A percentile compares a stretch with the other conserved stretches of the same genome.
Evolutionary conservation across 2,888 invertebrate genomes (phyloP).

Genomic region (Scaptomyza cyrtandrae): DNA sequence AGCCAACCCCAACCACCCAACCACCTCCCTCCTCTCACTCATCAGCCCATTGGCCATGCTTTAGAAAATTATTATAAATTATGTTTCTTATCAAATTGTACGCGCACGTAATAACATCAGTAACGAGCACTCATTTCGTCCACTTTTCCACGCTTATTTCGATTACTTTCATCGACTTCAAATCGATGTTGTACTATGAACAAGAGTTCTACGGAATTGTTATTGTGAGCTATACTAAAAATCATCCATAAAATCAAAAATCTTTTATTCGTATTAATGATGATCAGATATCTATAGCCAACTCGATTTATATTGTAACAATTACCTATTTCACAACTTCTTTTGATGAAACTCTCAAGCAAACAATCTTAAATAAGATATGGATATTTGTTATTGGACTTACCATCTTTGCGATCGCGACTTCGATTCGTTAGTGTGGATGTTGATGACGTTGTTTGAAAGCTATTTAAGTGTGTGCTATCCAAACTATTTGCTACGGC

Average conservation of each 20-base stretch:
- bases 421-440: conserved; percentile 89
- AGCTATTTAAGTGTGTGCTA: conserved; percentile 88
- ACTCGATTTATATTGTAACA: no score
- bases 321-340: no score
- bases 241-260: no score
- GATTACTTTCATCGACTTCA: conserved; percentile 21
- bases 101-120: conserved; percentile 23
- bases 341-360: no score
- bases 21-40: not conserved
- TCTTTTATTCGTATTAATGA: no score
- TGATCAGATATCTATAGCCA: no score
- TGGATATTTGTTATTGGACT: conserved; percentile 76
- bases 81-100: conserved; percentile 67
- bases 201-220: no score
- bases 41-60: conserved; percentile 64
- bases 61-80: conserved; percentile 76
- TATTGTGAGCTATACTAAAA: no score
- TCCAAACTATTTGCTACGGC: conserved; percentile 88
- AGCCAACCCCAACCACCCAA: not conserved
- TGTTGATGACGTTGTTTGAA: conserved; percentile 87
- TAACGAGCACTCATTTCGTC: conserved; percentile 37
- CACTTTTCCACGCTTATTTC: conserved; percentile 17
- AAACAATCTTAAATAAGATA: no score
- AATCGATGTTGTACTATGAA: conserved; percentile 4
- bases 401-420: conserved; percentile 86